Conservation (phyloP, 2,113 vertebrate species). For the Epinephelus moara region DNA sequence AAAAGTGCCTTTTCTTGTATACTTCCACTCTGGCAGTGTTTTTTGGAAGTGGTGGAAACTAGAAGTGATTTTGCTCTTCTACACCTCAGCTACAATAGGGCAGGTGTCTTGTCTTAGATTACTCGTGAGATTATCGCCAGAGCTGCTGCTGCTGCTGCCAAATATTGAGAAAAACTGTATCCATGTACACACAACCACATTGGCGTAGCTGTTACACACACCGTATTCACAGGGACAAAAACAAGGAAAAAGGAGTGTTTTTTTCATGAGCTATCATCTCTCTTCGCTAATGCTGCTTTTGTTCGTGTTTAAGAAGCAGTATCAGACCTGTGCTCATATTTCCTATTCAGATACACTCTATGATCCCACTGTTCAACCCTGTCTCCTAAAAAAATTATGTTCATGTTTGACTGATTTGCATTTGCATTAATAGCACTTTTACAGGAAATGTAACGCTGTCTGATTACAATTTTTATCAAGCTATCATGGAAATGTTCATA, state of each 20-base stretch:
- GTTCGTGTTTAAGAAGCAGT: conserved; percentile 49
- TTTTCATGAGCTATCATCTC: conserved; percentile 42
- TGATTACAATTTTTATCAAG: neutral
- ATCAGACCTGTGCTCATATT: conserved; percentile 58
- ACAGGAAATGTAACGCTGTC: neutral
- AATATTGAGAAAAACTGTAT: conserved; percentile 42
- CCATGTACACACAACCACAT: conserved; percentile 11
- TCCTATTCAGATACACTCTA: conserved; percentile 51
- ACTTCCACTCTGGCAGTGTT: conserved; percentile 16
- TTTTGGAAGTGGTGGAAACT: conserved; percentile 12
- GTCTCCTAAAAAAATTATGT: conserved; percentile 26
- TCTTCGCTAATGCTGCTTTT: conserved; percentile 55
- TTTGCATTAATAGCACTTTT: neutral
- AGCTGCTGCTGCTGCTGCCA: conserved; percentile 59
- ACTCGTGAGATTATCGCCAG: conserved; percentile 63
- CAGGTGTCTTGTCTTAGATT: conserved; percentile 74
- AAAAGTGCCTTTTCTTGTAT: conserved; percentile 32
- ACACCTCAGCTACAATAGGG: conserved; percentile 53
- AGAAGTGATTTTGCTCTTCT: conserved; percentile 34
- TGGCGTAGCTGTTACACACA: conserved; percentile 37
- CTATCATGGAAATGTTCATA: neutral
- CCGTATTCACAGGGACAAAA: conserved; percentile 49
- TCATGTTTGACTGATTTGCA: conserved; percentile 4
- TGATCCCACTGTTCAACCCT: conserved; percentile 14
- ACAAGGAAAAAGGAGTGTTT: conserved; percentile 41